Evolutionary conservation across 2,888 invertebrate species (phyloP), one percentile per base, ranked within the genome.

Genomic region (Hemithea aestivaria): DNA sequence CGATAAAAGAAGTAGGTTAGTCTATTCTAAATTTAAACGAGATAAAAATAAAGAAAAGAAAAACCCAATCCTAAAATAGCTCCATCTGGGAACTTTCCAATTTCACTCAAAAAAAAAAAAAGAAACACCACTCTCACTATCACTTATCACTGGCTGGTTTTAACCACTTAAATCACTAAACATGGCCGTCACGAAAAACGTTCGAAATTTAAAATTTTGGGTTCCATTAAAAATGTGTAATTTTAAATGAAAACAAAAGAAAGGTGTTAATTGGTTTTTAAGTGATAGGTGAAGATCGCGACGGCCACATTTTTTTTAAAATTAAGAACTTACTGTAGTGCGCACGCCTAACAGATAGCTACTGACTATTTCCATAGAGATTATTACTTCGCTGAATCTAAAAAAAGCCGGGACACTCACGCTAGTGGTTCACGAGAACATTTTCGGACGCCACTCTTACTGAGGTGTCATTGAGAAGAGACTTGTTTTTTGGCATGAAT

Each of bases 351-450:
- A 63, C 75, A 63, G 58, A 73, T 68, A 68, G 64, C 66, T 67
- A 83, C 83, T 82, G 74, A 62, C 66, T 63, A 65, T 63, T 63
- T 61, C 60, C 60, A 63, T 60, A 62, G 56, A 53, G 37, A 58
- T 65, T 67, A 64, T 71, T 65, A 73, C 66, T 69, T 66, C 60
- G 82, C 77, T 82, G 73, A 77, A 66, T 79, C 84, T 84, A 85
- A 76, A 83, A 83, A 79, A 80, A 84, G 84, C 70, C 52, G 48
- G 51, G 53, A 70, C 72, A 81, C 70, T 82, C 82, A 82, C 68
- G 64, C 56, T 64, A 47, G 54, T 62, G 63, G 68, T 69, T 29
- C 32, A 32, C 33, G 59, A 58, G 53, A 53, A 66, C 56, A 63
- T 63, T 66, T 59, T 47, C 49, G 53, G 51, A 58, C 58, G 59